Conservation (phyloP, 1,140 invertebrate species). For the Calliphora vicina region DNA sequence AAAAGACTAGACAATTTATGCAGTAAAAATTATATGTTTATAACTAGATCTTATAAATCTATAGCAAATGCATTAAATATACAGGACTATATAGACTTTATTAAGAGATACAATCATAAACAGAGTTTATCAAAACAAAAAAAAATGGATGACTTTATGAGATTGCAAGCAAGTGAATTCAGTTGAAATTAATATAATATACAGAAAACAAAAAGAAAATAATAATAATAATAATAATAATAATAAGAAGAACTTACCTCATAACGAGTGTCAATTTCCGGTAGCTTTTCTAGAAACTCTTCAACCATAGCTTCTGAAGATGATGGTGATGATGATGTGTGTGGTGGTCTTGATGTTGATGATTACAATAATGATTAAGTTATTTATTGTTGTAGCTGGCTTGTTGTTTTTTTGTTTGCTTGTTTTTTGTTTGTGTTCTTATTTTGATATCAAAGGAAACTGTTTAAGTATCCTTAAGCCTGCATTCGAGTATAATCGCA, state of each 20-base stretch:
- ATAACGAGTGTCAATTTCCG: slow-evolving; percentile 62
- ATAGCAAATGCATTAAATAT: too few relatives aligned
- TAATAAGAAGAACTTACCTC: slow-evolving; percentile 54
- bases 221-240: neutral
- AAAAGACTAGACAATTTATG: slow-evolving; percentile 10
- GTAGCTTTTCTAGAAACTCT: slow-evolving; percentile 61
- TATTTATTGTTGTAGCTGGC: neutral
- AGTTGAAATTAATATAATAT: neutral
- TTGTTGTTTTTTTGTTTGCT: neutral
- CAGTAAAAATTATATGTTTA: neutral
- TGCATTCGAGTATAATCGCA: neutral
- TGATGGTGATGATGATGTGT: slow-evolving; percentile 1
- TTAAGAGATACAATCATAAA: neutral
- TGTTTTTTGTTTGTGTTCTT: neutral
- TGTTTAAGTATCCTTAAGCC: neutral
- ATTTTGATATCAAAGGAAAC: neutral
- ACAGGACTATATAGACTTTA: neutral
- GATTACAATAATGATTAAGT: neutral
- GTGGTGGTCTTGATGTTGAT: neutral
- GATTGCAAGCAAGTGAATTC: neutral
- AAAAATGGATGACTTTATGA: neutral
- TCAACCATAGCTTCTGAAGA: slow-evolving; percentile 56
- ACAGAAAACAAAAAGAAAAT: neutral
- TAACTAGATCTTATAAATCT: neutral
- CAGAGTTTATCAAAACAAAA: neutral